Evolutionary conservation across 2,797 vertebrate genomes (phyloP), one percentile per base, ranked within the genome.

Genomic region (Lindbergichthys nudifrons): DNA sequence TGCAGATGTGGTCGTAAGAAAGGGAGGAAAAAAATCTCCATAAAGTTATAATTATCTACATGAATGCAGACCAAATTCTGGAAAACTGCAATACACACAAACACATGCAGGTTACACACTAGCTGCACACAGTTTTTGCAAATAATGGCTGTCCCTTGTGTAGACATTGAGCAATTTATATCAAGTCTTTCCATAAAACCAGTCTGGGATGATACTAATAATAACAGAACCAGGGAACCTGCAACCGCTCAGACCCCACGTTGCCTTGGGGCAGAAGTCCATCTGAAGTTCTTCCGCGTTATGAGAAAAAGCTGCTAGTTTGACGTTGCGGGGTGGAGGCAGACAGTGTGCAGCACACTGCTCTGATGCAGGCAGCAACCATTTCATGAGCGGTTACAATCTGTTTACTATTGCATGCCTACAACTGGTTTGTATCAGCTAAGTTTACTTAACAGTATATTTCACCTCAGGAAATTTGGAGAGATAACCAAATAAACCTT

Each of bases 1-100:
- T 89, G 92, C 92, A 94, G 89, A 93, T 93, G 90, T 90, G 90
- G 91, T 92, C 41, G 71, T 85, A 85, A 86, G 88, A 63, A 89
- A 90, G 82, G 87, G 88, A 92, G 82, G 84, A 79, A 85, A 91
- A 90, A 94, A 91, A 90, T 90, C 78, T 87, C 88, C 82, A 92
- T 92, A 91, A 93, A 93, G 91, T 92, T 93, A 91, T 93, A 93
- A 94, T 93, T 93, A 93, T 94, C 91, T 90, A 92, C 91, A 93
- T 93, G 90, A 92, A 94, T 89, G 87, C 89, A 82, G 91, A 90
- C 87, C 84, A 88, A 91, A 90, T 92, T 90, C 82, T 88, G 86
- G 81, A 88, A 88, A 92, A 84, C 87, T 90, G 78, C 79, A 78
- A 74, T 76, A 79, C 65, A 72, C 73, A 79, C 58, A 81, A 65